Base-by-base conservation (phyloP, 2,888 invertebrate genomes). In the Cetonia aurata region DNA sequence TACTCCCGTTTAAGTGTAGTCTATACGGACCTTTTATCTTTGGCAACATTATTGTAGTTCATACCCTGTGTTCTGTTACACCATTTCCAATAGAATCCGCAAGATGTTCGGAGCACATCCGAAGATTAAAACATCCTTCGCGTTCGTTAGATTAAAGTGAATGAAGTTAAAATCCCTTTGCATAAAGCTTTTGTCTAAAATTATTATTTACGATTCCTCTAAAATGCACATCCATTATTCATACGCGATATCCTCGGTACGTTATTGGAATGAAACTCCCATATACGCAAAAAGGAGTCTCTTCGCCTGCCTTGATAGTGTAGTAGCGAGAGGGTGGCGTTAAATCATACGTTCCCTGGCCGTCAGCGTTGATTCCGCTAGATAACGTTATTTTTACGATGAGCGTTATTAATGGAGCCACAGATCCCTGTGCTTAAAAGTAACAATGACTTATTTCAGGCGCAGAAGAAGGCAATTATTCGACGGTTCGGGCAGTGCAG, bases 321-420 rank as follows among this genome's bases (percentile, higher is more conserved):
- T 25, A 4, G 25, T 42, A 53, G 48, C 57, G 31, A 70, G 46
- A 60, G 44, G 50, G 57, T 44, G 52, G 67, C 56, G 48, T 59
- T 57, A 55, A 67, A 59, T 53, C 56, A 70, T 71, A 68, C 69
- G 70, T 67, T 66, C 53, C 53, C 52, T 65, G 31, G 50, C 66
- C 69, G 67, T 71, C 71, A 72, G 25, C 59, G 71, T 75, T 75
- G 77, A 77, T 77, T 73, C 74, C 71, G 71, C 75, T 75, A 78
- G 78, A 79, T 79, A 76, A 72, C 77, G 75, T 73, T 75, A 77
- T 77, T 77, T 62, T 78, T 75, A 76, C 77, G 75, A 78, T 78
- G 78, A 79, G 76, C 75, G 75, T 78, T 80, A 81, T 81, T 81
- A 81, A 82, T 81, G 82, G 80, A 74, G 72, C 72, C 69, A 67